A percentile compares a stretch with the other conserved stretches of the same genome.
phyloP scores from a whole-genome alignment of 2,888 invertebrate species.

The Oeneis ivallda region DNA sequence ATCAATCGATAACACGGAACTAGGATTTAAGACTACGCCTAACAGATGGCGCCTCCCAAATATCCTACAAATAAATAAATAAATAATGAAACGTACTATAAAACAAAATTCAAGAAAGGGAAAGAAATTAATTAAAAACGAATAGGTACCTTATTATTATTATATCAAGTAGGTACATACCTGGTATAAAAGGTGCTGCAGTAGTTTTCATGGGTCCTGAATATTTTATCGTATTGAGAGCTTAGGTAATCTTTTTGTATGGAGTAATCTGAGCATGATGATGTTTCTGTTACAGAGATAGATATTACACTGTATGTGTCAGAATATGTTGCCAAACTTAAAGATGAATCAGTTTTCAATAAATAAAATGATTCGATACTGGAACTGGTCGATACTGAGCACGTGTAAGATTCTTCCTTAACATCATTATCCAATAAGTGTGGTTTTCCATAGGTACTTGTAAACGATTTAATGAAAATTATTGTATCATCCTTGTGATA shows the following conservation, averaged over 20 bases:
- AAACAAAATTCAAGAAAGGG: too few relatives aligned
- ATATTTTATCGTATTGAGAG: neutral
- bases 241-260: constrained; percentile 3
- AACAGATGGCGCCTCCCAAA: too few relatives aligned
- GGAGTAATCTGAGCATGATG: constrained; percentile 21
- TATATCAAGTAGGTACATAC: neutral
- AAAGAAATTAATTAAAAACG: neutral
- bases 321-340: constrained; percentile 45
- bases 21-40: too few relatives aligned
- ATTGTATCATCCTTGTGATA: neutral
- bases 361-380: constrained; percentile 48
- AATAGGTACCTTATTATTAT: neutral
- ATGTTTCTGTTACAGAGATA: constrained; percentile 29
- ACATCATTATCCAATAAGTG: neutral
- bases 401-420: constrained; percentile 3
- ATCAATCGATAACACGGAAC: too few relatives aligned
- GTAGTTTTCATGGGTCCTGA: neutral
- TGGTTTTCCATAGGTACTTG: neutral
- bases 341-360: constrained; percentile 49
- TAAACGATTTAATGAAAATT: constrained; percentile 14
- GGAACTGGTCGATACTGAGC: constrained; percentile 24
- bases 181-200: neutral
- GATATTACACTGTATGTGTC: constrained; percentile 36
- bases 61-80: too few relatives aligned
- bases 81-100: too few relatives aligned